These are phyloP conservation scores for Hippolais icterina DNA, from an alignment of 2,113 vertebrate genomes.

Conservation along the genomic window DNA sequence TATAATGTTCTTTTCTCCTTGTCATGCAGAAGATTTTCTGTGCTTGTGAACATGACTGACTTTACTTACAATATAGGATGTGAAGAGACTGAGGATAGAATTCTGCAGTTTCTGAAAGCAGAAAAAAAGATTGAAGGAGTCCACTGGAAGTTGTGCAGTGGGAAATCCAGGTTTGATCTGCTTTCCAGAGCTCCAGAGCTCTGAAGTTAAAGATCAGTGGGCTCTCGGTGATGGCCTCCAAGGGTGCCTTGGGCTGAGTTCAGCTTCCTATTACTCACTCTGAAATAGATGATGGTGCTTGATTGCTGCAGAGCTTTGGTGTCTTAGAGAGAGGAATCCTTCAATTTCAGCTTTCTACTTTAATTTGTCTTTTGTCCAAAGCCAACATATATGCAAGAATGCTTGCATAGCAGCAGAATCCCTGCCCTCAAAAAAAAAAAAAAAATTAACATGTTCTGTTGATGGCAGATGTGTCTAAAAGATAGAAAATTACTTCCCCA, in stretches of 20 bases:
- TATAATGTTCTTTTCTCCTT: neutral
- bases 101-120: neutral
- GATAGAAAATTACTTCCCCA: neutral
- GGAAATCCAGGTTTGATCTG: neutral
- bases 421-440: neutral
- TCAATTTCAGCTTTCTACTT: neutral
- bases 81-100: neutral
- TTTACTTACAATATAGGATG: neutral
- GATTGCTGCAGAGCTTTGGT: neutral
- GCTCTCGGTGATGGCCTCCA: neutral
- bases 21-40: neutral
- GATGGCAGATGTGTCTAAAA: neutral
- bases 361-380: neutral
- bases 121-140: neutral
- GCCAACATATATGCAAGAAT: accelerated
- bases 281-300: neutral
- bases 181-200: neutral
- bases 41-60: neutral
- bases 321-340: neutral
- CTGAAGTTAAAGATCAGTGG: neutral
- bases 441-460: neutral
- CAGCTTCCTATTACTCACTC: neutral
- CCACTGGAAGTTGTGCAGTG: neutral
- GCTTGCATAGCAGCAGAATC: neutral
- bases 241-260: neutral